Conservation (phyloP, 2,797 vertebrate species). For the Ispidina picta region DNA sequence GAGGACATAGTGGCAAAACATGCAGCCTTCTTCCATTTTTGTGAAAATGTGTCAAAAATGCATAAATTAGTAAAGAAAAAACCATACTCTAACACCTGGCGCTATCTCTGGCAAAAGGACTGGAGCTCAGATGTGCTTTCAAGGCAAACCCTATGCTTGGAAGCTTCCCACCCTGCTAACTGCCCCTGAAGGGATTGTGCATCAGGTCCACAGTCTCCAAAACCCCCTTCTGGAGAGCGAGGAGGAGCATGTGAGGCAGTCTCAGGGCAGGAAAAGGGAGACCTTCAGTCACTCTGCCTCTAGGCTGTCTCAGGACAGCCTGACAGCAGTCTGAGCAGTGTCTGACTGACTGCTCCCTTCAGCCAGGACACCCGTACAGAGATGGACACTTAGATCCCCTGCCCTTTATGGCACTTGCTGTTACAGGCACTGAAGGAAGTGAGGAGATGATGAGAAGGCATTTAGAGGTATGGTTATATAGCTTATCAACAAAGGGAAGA, state of each 20-base stretch:
- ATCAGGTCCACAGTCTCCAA: neutral
- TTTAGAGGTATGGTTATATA: neutral
- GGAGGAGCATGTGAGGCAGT: neutral
- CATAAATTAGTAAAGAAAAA: neutral
- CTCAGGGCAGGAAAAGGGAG: neutral
- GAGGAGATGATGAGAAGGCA: neutral
- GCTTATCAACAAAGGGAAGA: neutral
- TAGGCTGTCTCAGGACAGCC: neutral
- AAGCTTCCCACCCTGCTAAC: neutral
- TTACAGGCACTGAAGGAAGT: neutral
- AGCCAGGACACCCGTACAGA: rapidly evolving
- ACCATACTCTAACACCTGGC: neutral
- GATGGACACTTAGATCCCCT: neutral
- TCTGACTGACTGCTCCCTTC: neutral
- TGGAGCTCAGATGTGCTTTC: neutral
- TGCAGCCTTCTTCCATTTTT: neutral
- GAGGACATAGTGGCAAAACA: neutral
- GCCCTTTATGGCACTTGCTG: neutral
- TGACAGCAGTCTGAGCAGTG: neutral
- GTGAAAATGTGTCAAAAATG: slow-evolving; percentile 5
- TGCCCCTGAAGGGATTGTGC: neutral
- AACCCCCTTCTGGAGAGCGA: neutral
- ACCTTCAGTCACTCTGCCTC: neutral
- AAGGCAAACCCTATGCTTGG: neutral
- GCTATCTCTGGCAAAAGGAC: neutral